Evolutionary conservation across 2,888 invertebrate genomes (phyloP).

Genomic region (Lasioglossum villosulum): DNA sequence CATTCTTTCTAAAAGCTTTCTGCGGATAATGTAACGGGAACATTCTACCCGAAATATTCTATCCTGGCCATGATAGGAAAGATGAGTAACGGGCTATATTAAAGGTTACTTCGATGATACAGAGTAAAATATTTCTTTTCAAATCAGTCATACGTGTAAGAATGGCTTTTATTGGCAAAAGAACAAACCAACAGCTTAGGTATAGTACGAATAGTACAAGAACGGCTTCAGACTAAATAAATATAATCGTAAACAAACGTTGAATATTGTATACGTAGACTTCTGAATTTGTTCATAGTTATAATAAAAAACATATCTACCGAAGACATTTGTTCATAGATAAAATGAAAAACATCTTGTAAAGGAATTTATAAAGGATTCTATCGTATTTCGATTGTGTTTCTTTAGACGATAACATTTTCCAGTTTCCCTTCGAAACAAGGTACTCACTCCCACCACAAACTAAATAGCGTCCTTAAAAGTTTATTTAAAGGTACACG

Average conservation of each 20-base stretch:
- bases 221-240: not conserved
- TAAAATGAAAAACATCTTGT: not conserved
- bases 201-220: not conserved
- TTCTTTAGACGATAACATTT: too few species aligned
- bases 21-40: not conserved
- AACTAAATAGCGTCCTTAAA: too few species aligned
- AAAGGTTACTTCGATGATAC: not conserved
- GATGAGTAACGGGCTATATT: not conserved
- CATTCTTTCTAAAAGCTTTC: not conserved
- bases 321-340: not conserved
- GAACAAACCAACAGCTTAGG: not conserved
- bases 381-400: not conserved
- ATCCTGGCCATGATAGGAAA: not conserved
- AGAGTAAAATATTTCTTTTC: not conserved
- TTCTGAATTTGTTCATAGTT: not conserved
- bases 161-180: not conserved
- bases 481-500: too few species aligned
- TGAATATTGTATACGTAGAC: not conserved
- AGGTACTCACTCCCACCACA: too few species aligned
- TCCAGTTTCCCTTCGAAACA: too few species aligned
- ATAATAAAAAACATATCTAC: not conserved
- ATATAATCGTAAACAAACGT: not conserved
- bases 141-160: not conserved
- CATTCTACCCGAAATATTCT: conserved; percentile 8
- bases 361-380: not conserved